Evolutionary conservation across 2,797 vertebrate species (phyloP), one percentile per base, ranked within the genome.

Genomic region (Xiphorhynchus erythropygius): DNA sequence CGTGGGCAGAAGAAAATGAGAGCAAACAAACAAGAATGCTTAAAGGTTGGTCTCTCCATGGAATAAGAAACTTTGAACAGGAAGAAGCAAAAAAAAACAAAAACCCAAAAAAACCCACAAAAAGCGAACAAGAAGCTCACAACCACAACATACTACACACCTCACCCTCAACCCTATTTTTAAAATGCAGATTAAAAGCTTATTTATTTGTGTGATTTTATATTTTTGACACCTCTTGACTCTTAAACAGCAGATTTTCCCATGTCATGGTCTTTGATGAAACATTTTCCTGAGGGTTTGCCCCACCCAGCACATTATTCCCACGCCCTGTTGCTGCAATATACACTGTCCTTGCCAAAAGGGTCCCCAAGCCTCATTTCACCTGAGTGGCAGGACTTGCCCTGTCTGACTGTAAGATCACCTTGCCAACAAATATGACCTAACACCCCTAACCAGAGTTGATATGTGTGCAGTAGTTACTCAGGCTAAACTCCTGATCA

Each of bases 401-500:
- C 75, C 89, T 49, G 46, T 47, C 27, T 81, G 89, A 80, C 41
- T 87, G 49, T 21, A 81, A 86, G 87, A 96, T 88, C 93, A 93
- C 94, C 90, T 95, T 91, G 88, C 96, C 93, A 95, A 95, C 97
- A 96, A 94, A 96, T 97, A 47, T 95, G 95, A 95, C 94, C 96
- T 92, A 95, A 97, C 94, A 94, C 28, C 53, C 32, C 65, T 93
- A 97, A 57, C 84, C 3, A 3, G 84, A 92, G 89, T 75, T 97
- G 97, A 97, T 98, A 93, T 95, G 97, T 97, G 94, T 95, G 92
- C 87, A 81, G 84, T 93, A 97, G 96, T 98, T 97, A 97, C 94
- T 95, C 93, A 97, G 96, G 96, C 94, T 98, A 97, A 98, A 97
- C 59, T 98, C 96, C 95, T 97, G 97, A 98, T 98, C 97, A 97